Percentiles rank a stretch among this genome's conserved stretches.
Evolutionary conservation across 2,113 vertebrate species (phyloP).

Genomic region (Peromyscus polionotus): DNA sequence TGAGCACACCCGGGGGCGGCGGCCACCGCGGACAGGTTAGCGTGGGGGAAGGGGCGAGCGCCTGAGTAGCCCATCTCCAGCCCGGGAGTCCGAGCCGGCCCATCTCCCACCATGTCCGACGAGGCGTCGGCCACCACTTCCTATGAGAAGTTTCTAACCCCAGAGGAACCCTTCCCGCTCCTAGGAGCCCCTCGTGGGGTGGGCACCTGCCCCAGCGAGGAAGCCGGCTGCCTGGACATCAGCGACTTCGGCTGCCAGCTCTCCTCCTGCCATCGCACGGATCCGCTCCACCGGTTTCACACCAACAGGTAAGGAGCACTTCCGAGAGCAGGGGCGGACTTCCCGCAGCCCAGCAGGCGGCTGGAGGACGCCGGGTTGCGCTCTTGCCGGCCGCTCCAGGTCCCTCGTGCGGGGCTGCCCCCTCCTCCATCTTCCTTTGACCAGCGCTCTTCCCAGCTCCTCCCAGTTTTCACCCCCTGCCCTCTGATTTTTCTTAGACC

Average conservation of each 20-base stretch:
- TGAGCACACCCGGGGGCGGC: not conserved
- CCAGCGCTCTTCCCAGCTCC: not conserved
- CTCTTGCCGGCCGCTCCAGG: not conserved
- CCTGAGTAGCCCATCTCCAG: constrained; percentile 8
- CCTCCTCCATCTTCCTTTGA: constrained; percentile 47
- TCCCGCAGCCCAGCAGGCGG: too few species aligned
- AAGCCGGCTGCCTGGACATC: constrained; percentile 95
- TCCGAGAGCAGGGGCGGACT: not conserved
- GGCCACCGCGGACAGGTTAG: constrained; percentile 58
- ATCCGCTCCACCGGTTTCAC: constrained; percentile 95
- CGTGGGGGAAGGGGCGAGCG: constrained; percentile 61
- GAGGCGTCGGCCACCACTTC: constrained; percentile 61
- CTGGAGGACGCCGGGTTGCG: not conserved
- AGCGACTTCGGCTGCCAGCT: constrained; percentile 97
- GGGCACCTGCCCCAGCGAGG: constrained; percentile 90
- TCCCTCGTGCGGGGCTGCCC: not conserved
- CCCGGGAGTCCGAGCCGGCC: not conserved
- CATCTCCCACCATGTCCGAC: constrained; percentile 47
- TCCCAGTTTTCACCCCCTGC: constrained; percentile 8
- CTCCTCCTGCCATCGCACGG: constrained; percentile 97
- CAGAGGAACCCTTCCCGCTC: constrained; percentile 95
- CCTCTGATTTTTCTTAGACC: not conserved
- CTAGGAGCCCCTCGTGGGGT: constrained; percentile 90
- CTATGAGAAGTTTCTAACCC: constrained; percentile 95
- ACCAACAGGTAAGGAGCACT: constrained; percentile 91